These are phyloP conservation scores for Trichonephila clavipes DNA, from an alignment of 1,140 invertebrate genomes.

Conservation along the genomic window DNA sequence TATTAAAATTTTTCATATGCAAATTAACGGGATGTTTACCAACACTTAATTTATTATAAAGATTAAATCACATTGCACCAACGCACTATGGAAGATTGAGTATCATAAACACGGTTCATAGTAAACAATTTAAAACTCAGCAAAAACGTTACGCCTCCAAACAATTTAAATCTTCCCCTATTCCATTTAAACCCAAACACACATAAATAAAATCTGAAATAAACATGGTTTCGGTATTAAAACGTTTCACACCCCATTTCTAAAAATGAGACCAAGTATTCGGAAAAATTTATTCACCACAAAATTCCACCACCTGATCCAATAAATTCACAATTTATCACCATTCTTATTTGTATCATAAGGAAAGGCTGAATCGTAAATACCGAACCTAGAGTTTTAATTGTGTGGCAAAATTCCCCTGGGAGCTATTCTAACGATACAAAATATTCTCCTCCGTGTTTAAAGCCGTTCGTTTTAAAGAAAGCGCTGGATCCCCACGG, in stretches of 20 bases:
- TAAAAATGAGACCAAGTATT: neutral
- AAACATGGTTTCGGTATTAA: neutral
- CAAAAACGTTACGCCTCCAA: too few relatives aligned
- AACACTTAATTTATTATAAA: too few relatives aligned
- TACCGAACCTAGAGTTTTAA: conserved; percentile 52
- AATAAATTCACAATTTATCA: conserved; percentile 66
- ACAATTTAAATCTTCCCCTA: neutral
- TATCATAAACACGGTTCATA: too few relatives aligned
- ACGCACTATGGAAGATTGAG: too few relatives aligned
- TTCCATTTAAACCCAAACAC: neutral
- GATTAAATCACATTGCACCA: too few relatives aligned
- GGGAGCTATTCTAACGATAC: conserved; percentile 20
- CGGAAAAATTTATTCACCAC: neutral
- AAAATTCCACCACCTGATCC: neutral
- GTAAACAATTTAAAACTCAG: too few relatives aligned
- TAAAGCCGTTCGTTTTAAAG: conserved; percentile 51
- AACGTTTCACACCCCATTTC: neutral
- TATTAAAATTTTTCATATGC: too few relatives aligned
- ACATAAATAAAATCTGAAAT: neutral
- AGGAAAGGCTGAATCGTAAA: conserved; percentile 35
- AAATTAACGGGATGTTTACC: too few relatives aligned
- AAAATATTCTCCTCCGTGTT: neutral
- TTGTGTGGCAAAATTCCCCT: conserved; percentile 32
- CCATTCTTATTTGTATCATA: conserved; percentile 23
- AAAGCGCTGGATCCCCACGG: conserved; percentile 28